Base-by-base conservation (phyloP, 1,140 invertebrate genomes). In the Olivierus martensii region DNA sequence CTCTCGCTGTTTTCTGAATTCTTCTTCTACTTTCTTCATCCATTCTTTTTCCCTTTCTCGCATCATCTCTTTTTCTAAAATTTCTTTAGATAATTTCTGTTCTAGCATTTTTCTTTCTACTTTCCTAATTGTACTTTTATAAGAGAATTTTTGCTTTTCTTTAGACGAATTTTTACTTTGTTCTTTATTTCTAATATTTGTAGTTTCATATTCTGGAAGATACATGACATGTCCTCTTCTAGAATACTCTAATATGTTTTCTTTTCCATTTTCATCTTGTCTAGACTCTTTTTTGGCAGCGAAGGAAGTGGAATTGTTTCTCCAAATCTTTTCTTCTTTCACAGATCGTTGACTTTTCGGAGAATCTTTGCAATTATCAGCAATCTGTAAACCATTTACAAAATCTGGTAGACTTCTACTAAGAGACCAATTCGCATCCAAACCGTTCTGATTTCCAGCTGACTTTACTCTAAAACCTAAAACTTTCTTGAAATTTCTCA, bases 341-440 rank as follows among this genome's bases (percentile, higher is more conserved):
- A 45, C 49, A 12, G 43, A 38, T 12, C 19, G 38, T 70, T 65
- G 17, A 67, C 53, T 43, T 35, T 52, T 56, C 22, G 46, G 48
- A 38, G 17, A 34, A 15, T 49, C 60, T 17, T 61, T 58, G 21
- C 49, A 53, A 28, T 55, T 55, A 21, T 66, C 67, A n/a, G 71
- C 75, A 58, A 38, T 51, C 28, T 28, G 28, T 41, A 51, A 19
- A 46, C 80, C 80, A 59, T 79, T 82, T 47, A 84, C 63, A 0
- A 82, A 84, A 65, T 82, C 84, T 4, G 83, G 83, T 2, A 82
- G 81, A 34, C 82, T 85, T 56, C 81, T 75, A 48, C 80, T 83
- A n/a, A 87, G 65, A 49, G 84, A 76, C 68, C 68, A 69, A 49
- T 70, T 70, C 46, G 65, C 62, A 45, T 52, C 55, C 18, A 55